Conservation (phyloP, 2,888 invertebrate species). For the Drosophila putrida region DNA sequence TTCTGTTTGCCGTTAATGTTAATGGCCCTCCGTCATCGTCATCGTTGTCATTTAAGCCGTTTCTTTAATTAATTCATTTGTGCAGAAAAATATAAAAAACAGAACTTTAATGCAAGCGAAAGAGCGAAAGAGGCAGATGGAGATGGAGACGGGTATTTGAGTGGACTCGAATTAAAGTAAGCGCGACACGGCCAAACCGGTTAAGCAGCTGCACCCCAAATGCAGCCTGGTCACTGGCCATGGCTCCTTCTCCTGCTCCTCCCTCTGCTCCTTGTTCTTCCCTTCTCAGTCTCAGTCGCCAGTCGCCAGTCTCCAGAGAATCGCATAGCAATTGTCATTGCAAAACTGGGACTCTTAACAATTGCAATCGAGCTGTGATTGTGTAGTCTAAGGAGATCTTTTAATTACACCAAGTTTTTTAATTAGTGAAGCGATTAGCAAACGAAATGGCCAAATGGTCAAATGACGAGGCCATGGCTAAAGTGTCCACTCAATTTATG, state of each 20-base stretch:
- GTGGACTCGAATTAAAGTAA: conserved; percentile 7
- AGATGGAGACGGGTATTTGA: background rate
- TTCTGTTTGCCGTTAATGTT: conserved; percentile 39
- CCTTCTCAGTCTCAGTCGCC: background rate
- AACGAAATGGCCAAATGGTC: background rate
- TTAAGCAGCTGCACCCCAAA: conserved; percentile 77
- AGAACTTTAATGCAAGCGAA: conserved; percentile 17
- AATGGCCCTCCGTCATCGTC: conserved; percentile 50
- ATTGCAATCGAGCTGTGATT: conserved; percentile 6
- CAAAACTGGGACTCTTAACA: conserved; percentile 6
- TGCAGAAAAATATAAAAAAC: conserved; percentile 40
- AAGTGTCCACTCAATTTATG: conserved; percentile 31
- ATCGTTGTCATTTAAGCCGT: conserved; percentile 48
- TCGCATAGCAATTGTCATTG: conserved; percentile 62
- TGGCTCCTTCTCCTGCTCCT: background rate
- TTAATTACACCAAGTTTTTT: conserved; percentile 47
- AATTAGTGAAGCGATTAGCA: conserved; percentile 50
- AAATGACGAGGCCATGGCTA: background rate
- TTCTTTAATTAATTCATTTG: conserved; percentile 75
- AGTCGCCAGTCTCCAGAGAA: conserved; percentile 12
- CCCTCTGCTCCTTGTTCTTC: background rate
- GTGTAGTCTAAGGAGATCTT: conserved; percentile 32
- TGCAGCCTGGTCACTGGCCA: conserved; percentile 34
- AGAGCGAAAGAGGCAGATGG: conserved; percentile 4
- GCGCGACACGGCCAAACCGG: conserved; percentile 72